Conservation (phyloP, 1,140 invertebrate species). For the Drosophila mayri region DNA sequence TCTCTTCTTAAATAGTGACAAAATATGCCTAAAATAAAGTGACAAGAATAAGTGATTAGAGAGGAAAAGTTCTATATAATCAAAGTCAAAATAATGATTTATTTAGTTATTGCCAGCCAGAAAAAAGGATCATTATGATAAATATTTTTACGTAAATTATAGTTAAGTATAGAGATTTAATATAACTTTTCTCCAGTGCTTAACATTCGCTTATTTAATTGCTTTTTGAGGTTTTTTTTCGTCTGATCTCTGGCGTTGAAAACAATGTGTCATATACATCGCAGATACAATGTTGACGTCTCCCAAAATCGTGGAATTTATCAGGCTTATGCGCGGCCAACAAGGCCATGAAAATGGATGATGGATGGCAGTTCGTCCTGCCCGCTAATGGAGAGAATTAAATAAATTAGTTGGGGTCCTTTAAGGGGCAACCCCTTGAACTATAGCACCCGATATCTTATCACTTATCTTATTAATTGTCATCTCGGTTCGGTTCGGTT, state of each 20-base stretch:
- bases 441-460: background rate
- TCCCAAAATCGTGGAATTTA: slow-evolving; percentile 63
- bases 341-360: slow-evolving; percentile 7
- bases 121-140: no score
- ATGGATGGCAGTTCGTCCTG: slow-evolving; percentile 21
- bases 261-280: slow-evolving; percentile 41
- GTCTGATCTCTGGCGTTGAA: slow-evolving; percentile 11
- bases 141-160: no score
- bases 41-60: no score
- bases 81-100: no score
- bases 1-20: no score
- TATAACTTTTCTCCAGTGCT: background rate
- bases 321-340: slow-evolving; percentile 55
- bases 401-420: slow-evolving; percentile 20
- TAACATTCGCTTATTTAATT: slow-evolving; percentile 52
- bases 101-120: no score
- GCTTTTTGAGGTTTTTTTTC: slow-evolving; percentile 37
- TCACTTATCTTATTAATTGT: slow-evolving; percentile 35
- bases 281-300: slow-evolving; percentile 21
- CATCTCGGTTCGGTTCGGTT: slow-evolving; percentile 2
- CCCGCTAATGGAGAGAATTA: slow-evolving; percentile 26
- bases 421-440: slow-evolving; percentile 5
- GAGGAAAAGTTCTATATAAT: no score
- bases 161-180: background rate
- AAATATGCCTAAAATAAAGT: no score